phyloP scores from a whole-genome alignment of 2,113 vertebrate species.

The Otolemur garnettii region DNA sequence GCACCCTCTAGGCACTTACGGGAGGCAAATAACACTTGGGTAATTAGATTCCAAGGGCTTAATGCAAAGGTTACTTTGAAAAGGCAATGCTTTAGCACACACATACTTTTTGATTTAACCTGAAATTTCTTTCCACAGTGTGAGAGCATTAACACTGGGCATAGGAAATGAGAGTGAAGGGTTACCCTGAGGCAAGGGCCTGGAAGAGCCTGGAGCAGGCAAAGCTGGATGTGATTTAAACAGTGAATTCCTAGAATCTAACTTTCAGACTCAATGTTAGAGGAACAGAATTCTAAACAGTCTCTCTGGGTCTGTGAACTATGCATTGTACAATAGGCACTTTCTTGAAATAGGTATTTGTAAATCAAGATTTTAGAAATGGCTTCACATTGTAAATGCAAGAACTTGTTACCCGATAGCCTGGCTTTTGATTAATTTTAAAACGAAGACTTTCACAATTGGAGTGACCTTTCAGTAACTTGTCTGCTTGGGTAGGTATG shows the following conservation, averaged over 20 bases:
- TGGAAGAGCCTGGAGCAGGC: neutral
- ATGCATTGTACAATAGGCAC: neutral
- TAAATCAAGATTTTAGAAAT: constrained; percentile 51
- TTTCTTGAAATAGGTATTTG: constrained; percentile 23
- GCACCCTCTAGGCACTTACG: neutral
- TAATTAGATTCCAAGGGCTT: constrained; percentile 47
- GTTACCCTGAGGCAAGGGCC: neutral
- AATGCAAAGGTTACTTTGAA: constrained; percentile 52
- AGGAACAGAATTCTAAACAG: constrained; percentile 7
- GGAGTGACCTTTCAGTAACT: neutral
- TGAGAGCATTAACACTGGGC: neutral
- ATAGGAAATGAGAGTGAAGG: neutral
- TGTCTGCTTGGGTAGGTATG: neutral
- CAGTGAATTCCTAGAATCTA: neutral
- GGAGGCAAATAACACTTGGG: constrained; percentile 23
- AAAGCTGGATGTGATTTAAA: neutral
- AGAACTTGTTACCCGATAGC: neutral
- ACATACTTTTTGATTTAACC: neutral
- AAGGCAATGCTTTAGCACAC: neutral
- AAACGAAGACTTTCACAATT: neutral
- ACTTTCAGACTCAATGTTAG: constrained; percentile 31
- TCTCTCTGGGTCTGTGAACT: neutral
- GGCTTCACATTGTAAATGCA: constrained; percentile 13
- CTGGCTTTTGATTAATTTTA: neutral
- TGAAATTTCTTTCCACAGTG: neutral